Evolutionary conservation across 92 coral and sea anemone genomes (phyloP), one percentile per base, ranked within the genome.

Genomic region (Zoanthus solanderi): DNA sequence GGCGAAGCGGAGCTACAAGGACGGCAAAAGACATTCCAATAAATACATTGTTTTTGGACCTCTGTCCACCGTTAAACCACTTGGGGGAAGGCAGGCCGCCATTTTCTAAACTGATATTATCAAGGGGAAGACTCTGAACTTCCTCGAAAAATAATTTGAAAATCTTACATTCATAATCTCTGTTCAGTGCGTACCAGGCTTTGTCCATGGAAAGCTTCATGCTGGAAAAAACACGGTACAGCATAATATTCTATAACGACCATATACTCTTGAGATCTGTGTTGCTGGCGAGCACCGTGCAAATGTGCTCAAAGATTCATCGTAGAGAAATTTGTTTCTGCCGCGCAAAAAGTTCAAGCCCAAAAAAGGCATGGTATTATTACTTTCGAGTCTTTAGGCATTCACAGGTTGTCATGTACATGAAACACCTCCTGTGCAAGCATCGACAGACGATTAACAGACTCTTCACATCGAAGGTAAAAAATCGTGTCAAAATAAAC

Each of bases 141-240:
- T 75, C 79, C 4, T 75, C 61, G 29, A 30, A 61, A 75, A 75
- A 47, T 52, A 75, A 72, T 11, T 75, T 11, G 0, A 75, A 75
- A 75, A 46, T 16, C 61, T 47, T 50, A 32, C 34, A 46, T 47
- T 75, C 63, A 11, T 9, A 52, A n/a, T 7, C 10, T 1, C 8
- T 77, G 9, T 77, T 77, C 6, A 77, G 67, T 56, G 66, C 67
- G 13, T 52, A 77, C 82, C 82, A 77, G 82, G 61, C 37, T 53
- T 48, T 76, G 42, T 76, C 34, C 31, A 17, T 11, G 4, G 80
- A 48, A 23, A 76, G 23, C 23, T 23, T 23, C 23, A 1, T 12
- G 34, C 18, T 2, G 1, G 81, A 53, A 52, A 54, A 76, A 53
- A 53, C 81, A 9, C 23, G 81, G 47, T 18, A 76, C 44, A 76